Evolutionary conservation across 2,113 vertebrate genomes (phyloP).

Genomic region (Mionectes macconnelli): DNA sequence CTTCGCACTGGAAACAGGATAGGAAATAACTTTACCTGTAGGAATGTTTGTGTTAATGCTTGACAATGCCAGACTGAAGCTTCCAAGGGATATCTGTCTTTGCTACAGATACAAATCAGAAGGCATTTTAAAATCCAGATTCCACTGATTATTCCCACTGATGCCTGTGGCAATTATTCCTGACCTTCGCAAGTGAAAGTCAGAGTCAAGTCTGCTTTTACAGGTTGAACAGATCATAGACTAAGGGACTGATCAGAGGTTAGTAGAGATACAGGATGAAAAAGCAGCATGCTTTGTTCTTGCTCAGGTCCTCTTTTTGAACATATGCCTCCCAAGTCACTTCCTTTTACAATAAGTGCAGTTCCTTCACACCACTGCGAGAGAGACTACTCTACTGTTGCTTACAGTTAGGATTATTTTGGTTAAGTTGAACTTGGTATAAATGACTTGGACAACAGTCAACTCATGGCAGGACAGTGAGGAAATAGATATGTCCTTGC

Average conservation of each 20-base stretch:
- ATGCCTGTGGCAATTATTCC: neutral
- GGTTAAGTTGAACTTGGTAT: neutral
- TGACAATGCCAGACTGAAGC: neutral
- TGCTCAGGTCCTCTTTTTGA: neutral
- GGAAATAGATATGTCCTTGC: neutral
- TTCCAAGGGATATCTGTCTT: neutral
- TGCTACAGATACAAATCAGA: neutral
- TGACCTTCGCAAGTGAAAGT: neutral
- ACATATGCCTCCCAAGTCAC: neutral
- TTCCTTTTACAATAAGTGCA: neutral
- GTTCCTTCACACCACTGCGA: accelerated
- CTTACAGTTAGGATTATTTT: neutral
- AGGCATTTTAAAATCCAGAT: neutral
- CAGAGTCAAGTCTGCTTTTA: neutral
- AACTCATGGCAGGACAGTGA: neutral
- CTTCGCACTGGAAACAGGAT: neutral
- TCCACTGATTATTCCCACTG: neutral
- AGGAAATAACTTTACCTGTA: neutral
- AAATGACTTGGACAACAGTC: neutral
- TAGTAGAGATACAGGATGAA: neutral
- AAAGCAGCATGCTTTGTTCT: neutral
- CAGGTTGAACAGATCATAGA: neutral
- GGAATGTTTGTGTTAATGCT: neutral
- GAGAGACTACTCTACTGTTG: neutral
- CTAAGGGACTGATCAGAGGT: neutral